These are phyloP conservation scores for Diplazon laetatorius DNA, from an alignment of 2,888 invertebrate species.

Conservation along the genomic window DNA sequence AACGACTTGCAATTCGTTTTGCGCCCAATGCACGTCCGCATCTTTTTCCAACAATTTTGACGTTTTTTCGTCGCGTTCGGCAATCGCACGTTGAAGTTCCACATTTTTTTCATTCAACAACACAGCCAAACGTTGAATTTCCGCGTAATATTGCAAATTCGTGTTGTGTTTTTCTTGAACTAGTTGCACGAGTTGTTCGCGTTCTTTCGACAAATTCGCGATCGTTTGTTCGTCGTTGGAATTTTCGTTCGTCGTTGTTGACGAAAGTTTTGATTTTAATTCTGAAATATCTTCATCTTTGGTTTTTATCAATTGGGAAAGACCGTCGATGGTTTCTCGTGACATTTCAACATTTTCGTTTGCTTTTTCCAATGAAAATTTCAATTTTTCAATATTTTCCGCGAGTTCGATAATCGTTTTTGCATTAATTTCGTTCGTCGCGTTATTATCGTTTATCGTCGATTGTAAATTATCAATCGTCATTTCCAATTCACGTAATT, in stretches of 20 bases:
- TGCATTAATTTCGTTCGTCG: constrained; percentile 77
- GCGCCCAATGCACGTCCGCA: constrained; percentile 74
- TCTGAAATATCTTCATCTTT: constrained; percentile 81
- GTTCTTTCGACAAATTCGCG: constrained; percentile 83
- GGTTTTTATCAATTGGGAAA: constrained; percentile 79
- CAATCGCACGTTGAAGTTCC: constrained; percentile 81
- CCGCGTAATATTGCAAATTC: constrained; percentile 91
- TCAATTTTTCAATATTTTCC: constrained; percentile 62
- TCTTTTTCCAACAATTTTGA: constrained; percentile 75
- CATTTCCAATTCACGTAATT: constrained; percentile 45
- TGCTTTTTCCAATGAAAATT: constrained; percentile 75
- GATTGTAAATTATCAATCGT: constrained; percentile 1
- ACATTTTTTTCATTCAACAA: constrained; percentile 76
- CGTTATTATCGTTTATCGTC: background rate
- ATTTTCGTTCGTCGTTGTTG: constrained; percentile 50
- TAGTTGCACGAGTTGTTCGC: constrained; percentile 88
- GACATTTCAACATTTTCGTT: constrained; percentile 75
- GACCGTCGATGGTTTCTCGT: constrained; percentile 78
- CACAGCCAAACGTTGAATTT: constrained; percentile 91
- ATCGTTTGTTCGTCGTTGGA: constrained; percentile 66
- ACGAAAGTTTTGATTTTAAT: constrained; percentile 64
- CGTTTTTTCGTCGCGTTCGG: constrained; percentile 81
- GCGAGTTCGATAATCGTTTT: constrained; percentile 74
- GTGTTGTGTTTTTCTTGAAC: constrained; percentile 93
- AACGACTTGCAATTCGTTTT: constrained; percentile 77